These are phyloP conservation scores for Lepidurus couesii DNA, from an alignment of 1,140 invertebrate species.

Conservation along the genomic window DNA sequence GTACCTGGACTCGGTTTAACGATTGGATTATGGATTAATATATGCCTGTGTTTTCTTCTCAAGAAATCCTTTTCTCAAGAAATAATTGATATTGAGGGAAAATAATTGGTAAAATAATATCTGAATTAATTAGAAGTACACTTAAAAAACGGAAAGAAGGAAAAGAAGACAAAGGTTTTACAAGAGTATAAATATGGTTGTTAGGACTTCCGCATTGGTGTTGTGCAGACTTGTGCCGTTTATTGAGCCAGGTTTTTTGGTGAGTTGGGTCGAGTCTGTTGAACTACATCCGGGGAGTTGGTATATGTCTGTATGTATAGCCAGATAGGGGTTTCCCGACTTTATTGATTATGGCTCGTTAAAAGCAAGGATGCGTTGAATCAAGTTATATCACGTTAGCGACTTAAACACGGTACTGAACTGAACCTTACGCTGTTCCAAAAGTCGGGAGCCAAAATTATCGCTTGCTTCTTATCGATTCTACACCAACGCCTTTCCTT, in stretches of 20 bases:
- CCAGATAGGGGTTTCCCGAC: neutral
- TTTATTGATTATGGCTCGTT: constrained; percentile 3
- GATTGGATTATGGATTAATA: no score
- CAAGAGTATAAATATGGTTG: neutral
- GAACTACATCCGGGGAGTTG: constrained; percentile 12
- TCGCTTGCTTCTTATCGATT: constrained; percentile 3
- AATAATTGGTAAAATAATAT: no score
- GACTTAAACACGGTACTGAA: neutral
- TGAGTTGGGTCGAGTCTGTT: neutral
- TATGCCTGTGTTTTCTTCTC: no score
- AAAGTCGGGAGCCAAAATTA: neutral
- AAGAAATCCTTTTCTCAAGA: no score
- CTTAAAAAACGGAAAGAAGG: neutral
- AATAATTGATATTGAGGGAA: no score
- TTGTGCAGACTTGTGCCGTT: neutral
- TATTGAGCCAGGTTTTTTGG: neutral
- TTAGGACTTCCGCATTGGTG: neutral
- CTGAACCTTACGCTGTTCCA: neutral
- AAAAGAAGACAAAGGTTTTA: neutral
- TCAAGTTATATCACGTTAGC: constrained; percentile 1
- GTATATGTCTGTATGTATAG: neutral
- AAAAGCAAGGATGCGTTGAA: constrained; percentile 19
- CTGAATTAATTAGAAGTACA: no score
- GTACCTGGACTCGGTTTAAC: no score
- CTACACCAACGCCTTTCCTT: neutral